Percentiles rank a stretch among this genome's conserved stretches.
Evolutionary conservation across 92 coral and sea anemone species (phyloP).

Genomic region (Plumapathes pennacea): DNA sequence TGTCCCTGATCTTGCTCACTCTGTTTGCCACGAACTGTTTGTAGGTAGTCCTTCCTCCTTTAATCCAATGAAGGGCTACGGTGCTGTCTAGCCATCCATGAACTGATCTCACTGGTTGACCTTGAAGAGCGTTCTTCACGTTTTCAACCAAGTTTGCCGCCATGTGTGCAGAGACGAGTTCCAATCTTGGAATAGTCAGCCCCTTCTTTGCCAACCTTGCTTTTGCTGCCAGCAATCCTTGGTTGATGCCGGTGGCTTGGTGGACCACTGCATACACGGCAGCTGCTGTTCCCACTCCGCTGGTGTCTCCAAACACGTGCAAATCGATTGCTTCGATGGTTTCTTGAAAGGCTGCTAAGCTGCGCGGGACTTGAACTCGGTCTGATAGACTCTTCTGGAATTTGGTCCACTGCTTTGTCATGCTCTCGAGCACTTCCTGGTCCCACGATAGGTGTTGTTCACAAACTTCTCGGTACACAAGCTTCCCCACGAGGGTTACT

Average conservation of each 20-base stretch:
- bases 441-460: slow-evolving; percentile 19
- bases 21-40: slow-evolving; percentile 26
- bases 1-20: slow-evolving; percentile 10
- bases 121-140: slow-evolving; percentile 8
- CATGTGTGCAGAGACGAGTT: slow-evolving; percentile 8
- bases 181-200: slow-evolving; percentile 2
- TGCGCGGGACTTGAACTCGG: slow-evolving; percentile 16
- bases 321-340: neutral
- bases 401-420: slow-evolving; percentile 11
- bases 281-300: neutral
- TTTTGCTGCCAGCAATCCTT: slow-evolving; percentile 21
- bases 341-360: slow-evolving; percentile 20
- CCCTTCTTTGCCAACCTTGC: slow-evolving; percentile 7
- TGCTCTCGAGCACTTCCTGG: slow-evolving; percentile 15
- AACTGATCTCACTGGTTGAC: slow-evolving; percentile 13
- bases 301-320: slow-evolving; percentile 16
- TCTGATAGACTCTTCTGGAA: slow-evolving; percentile 13
- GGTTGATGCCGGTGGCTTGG: slow-evolving; percentile 2
- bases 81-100: slow-evolving; percentile 15
- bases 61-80: slow-evolving; percentile 17
- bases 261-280: slow-evolving; percentile 11
- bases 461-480: slow-evolving; percentile 21
- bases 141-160: slow-evolving; percentile 10
- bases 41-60: slow-evolving; percentile 5
- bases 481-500: too few relatives aligned